Evolutionary conservation across 2,797 vertebrate species (phyloP).

Genomic region (Cuniculus paca): DNA sequence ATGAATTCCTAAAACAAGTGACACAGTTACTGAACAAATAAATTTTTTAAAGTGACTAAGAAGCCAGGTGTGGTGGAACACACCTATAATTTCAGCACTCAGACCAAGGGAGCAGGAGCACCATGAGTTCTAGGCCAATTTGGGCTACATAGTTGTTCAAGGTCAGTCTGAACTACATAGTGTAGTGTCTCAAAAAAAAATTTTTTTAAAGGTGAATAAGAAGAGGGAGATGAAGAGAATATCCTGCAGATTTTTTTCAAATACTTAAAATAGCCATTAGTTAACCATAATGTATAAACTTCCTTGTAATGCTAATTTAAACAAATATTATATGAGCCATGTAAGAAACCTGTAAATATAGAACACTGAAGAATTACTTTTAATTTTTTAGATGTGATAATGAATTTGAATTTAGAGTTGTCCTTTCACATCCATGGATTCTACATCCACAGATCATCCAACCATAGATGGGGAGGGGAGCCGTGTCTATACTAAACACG

Average conservation of each 20-base stretch:
- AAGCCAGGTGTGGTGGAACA: too few relatives aligned
- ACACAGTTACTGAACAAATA: neutral
- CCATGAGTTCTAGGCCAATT: neutral
- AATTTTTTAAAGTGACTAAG: neutral
- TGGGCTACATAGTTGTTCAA: too few relatives aligned
- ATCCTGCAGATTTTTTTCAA: neutral
- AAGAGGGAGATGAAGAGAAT: neutral
- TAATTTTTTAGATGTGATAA: neutral
- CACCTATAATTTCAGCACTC: too few relatives aligned
- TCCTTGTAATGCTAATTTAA: neutral
- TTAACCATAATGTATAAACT: neutral
- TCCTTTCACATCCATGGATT: neutral
- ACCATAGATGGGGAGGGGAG: neutral
- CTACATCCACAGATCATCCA: neutral
- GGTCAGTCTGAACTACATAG: neutral
- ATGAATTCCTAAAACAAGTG: neutral
- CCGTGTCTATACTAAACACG: neutral
- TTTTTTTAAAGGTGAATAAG: neutral
- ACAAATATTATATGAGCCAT: neutral
- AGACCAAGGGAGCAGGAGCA: too few relatives aligned
- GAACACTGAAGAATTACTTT: neutral
- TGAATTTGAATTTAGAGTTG: neutral
- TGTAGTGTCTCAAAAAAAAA: neutral
- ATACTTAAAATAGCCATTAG: neutral
- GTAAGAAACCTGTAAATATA: neutral